A percentile compares a stretch with the other conserved stretches of the same genome.
phyloP scores from a whole-genome alignment of 2,113 vertebrate species.

The Hepsetus odoe region DNA sequence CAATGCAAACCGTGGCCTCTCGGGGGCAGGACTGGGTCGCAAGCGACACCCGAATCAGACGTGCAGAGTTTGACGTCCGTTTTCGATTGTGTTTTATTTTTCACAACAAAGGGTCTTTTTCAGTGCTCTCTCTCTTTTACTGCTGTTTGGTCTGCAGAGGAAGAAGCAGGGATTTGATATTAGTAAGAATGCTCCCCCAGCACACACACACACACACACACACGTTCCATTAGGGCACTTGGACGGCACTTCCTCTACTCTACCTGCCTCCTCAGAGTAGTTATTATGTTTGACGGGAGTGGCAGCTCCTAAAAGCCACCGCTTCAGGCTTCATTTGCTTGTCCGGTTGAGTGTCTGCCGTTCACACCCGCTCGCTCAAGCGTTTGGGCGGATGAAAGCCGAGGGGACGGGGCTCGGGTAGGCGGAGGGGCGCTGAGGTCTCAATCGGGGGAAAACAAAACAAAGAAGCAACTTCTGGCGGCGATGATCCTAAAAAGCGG shows the following conservation, averaged over 20 bases:
- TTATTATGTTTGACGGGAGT: constrained; percentile 42
- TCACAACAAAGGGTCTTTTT: not conserved
- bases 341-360: not conserved
- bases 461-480: not conserved
- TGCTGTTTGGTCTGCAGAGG: not conserved
- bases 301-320: constrained; percentile 48
- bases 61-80: not conserved
- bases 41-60: not conserved
- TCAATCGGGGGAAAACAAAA: constrained; percentile 9
- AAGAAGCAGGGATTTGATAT: constrained; percentile 8
- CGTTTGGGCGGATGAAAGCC: constrained; percentile 18
- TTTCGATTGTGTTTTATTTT: not conserved
- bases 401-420: not conserved
- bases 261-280: constrained; percentile 31
- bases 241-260: constrained; percentile 15
- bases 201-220: not conserved
- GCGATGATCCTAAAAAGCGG: constrained; percentile 21
- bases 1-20: not conserved
- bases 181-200: not conserved
- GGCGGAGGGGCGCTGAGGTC: constrained; percentile 5
- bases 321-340: constrained; percentile 30
- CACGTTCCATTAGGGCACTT: constrained; percentile 40
- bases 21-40: not conserved
- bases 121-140: not conserved
- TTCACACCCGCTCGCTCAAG: constrained; percentile 5